phyloP scores from a whole-genome alignment of 2,113 vertebrate species.

The Melanostigma gelatinosum region DNA sequence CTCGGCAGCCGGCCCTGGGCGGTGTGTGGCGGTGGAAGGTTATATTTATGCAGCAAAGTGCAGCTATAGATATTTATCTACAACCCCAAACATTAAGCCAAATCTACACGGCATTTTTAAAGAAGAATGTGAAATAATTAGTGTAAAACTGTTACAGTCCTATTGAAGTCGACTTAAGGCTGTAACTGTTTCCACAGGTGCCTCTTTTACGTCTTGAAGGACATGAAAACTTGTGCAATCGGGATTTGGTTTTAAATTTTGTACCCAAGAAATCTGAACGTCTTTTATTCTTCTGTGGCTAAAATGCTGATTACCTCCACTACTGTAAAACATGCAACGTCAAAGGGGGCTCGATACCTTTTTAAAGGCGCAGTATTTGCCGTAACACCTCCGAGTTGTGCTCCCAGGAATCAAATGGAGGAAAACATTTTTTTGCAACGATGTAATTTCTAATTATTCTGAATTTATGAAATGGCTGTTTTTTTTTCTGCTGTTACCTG shows the following conservation, averaged over 20 bases:
- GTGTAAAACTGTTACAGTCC: slow-evolving; percentile 3
- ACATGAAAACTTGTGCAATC: slow-evolving; percentile 14
- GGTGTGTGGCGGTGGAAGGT: not conserved
- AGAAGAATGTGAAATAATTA: not conserved
- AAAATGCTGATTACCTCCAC: slow-evolving; percentile 28
- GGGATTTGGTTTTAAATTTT: slow-evolving; percentile 15
- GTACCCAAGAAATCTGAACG: not conserved
- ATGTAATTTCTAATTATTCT: slow-evolving; percentile 37
- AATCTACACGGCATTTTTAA: not conserved
- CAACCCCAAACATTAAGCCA: not conserved
- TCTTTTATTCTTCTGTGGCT: not conserved
- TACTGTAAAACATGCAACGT: slow-evolving; percentile 30
- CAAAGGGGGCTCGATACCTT: slow-evolving; percentile 34
- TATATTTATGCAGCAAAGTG: slow-evolving; percentile 4
- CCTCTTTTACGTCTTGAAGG: slow-evolving; percentile 28
- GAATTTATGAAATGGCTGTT: slow-evolving; percentile 51
- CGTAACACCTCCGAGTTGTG: slow-evolving; percentile 28
- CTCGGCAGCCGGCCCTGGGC: not conserved
- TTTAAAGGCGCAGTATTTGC: slow-evolving; percentile 39
- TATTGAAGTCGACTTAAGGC: not conserved
- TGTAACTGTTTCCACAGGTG: slow-evolving; percentile 31
- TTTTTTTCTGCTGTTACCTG: slow-evolving; percentile 50
- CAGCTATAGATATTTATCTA: not conserved
- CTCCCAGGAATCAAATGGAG: slow-evolving; percentile 21
- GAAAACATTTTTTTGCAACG: slow-evolving; percentile 27